Conservation (phyloP, 2,797 vertebrate species). For the Leucoraja ocellata region DNA sequence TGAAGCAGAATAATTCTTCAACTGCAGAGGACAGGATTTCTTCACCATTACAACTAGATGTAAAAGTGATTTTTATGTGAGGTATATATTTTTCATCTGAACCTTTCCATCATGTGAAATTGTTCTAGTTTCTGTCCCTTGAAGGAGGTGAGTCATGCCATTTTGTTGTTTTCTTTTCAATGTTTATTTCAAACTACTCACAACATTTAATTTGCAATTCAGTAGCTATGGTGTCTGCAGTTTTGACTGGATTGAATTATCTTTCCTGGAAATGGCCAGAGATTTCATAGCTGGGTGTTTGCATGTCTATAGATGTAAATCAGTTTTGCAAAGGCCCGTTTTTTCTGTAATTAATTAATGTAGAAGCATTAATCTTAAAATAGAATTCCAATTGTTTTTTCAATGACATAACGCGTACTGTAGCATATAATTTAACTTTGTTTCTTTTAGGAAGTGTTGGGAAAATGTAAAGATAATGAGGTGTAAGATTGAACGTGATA, state of each 20-base stretch:
- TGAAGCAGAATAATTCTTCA: neutral
- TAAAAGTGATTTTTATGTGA: neutral
- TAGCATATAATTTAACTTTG: neutral
- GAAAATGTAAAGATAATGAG: neutral
- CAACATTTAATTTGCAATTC: conserved; percentile 20
- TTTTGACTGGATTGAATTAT: neutral
- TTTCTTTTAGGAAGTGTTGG: neutral
- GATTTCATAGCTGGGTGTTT: neutral
- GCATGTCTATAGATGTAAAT: neutral
- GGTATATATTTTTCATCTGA: neutral
- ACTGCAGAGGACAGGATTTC: neutral
- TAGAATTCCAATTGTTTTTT: neutral
- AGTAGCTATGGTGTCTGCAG: neutral
- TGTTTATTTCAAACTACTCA: conserved; percentile 3
- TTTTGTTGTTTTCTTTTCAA: neutral
- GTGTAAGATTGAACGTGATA: neutral
- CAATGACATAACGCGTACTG: neutral
- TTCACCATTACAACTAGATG: neutral
- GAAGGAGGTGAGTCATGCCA: neutral
- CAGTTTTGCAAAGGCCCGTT: neutral
- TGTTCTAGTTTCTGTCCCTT: neutral
- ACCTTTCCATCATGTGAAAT: conserved; percentile 20
- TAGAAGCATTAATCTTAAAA: neutral
- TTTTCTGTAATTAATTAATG: neutral
- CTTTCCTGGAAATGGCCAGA: neutral